Evolutionary conservation across 1,140 invertebrate species (phyloP).

Genomic region (Gerris buenoi): DNA sequence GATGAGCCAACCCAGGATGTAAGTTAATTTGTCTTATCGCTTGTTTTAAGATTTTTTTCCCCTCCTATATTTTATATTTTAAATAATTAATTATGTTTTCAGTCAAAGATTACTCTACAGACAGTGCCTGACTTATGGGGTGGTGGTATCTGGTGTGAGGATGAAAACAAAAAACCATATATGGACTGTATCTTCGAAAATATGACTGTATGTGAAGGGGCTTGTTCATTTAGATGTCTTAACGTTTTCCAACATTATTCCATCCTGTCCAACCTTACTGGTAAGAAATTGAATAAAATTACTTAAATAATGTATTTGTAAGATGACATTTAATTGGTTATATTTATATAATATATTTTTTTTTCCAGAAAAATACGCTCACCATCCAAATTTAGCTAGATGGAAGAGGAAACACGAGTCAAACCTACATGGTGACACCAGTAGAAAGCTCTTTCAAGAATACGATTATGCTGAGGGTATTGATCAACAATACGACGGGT

Average conservation of each 20-base stretch:
- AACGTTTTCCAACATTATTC: background rate
- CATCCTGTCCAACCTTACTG: background rate
- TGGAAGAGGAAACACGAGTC: background rate
- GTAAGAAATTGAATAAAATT: background rate
- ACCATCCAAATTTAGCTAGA: background rate
- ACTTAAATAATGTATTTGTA: background rate
- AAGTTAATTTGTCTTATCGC: background rate
- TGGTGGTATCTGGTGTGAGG: background rate
- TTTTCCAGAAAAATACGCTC: background rate
- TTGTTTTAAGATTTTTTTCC: background rate
- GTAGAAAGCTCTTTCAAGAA: background rate
- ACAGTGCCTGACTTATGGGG: background rate
- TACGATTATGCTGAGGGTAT: background rate
- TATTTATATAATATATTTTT: background rate
- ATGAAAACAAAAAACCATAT: background rate
- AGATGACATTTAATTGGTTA: background rate
- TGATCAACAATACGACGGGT: no score
- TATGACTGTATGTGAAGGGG: background rate
- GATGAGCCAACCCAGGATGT: background rate
- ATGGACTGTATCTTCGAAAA: background rate
- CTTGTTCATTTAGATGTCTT: background rate
- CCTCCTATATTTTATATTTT: background rate
- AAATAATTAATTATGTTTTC: background rate
- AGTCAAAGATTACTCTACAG: background rate
- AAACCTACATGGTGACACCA: background rate